These are phyloP conservation scores for Orussus abietinus DNA, from an alignment of 1,140 invertebrate species.

Conservation along the genomic window DNA sequence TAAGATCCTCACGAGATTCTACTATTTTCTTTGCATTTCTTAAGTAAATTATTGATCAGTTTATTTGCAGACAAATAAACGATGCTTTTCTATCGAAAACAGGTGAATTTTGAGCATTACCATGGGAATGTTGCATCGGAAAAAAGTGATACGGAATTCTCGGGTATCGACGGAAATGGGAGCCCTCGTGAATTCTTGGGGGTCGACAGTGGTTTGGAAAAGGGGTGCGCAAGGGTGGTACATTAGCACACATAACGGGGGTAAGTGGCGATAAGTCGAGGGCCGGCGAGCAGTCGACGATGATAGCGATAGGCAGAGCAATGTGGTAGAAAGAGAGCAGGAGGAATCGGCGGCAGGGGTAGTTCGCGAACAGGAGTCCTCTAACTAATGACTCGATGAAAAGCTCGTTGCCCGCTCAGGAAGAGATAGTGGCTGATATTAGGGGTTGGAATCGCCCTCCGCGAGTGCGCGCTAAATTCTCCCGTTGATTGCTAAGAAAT, in stretches of 20 bases:
- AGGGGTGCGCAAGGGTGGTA: too few species aligned
- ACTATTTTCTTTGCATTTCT: too few species aligned
- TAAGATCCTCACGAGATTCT: too few species aligned
- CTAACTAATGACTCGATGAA: constrained; percentile 53
- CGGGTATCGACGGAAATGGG: too few species aligned
- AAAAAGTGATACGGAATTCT: too few species aligned
- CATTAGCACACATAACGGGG: constrained; percentile 20
- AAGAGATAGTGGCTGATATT: constrained; percentile 32
- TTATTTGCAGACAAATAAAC: too few species aligned
- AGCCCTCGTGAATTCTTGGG: too few species aligned
- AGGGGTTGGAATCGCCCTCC: constrained; percentile 6
- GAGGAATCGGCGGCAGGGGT: constrained; percentile 5
- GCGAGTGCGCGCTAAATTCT: constrained; percentile 24
- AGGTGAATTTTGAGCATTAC: too few species aligned
- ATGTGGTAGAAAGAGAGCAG: constrained; percentile 2
- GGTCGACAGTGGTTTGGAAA: too few species aligned
- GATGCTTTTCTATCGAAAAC: too few species aligned
- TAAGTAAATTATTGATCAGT: too few species aligned
- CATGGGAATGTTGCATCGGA: too few species aligned
- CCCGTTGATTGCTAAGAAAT: constrained; percentile 48
- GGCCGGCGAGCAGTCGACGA: background rate
- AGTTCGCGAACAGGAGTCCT: constrained; percentile 11
- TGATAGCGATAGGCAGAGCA: constrained; percentile 7
- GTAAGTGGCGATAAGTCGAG: constrained; percentile 22
- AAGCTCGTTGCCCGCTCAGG: constrained; percentile 40